These are phyloP conservation scores for Meliscaeva auricollis DNA, from an alignment of 2,888 invertebrate genomes.

Conservation along the genomic window DNA sequence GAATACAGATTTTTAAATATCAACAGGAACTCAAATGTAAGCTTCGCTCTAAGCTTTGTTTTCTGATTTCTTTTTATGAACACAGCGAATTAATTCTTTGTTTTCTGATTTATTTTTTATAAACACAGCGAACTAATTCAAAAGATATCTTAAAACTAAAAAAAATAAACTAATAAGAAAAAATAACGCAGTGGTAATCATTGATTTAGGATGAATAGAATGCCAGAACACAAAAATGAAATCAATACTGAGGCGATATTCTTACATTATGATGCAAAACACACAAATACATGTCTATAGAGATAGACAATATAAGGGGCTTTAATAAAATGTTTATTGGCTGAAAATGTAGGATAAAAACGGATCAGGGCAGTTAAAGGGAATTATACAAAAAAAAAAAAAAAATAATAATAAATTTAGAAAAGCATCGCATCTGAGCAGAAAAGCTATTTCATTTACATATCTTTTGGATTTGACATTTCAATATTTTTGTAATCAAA, in stretches of 20 bases:
- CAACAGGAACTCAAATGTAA: too few relatives aligned
- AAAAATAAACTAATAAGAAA: too few relatives aligned
- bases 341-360: conserved; percentile 63
- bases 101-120: too few relatives aligned
- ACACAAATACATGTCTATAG: neutral
- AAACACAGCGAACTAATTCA: too few relatives aligned
- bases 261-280: conserved; percentile 16
- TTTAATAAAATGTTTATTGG: conserved; percentile 49
- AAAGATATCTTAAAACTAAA: too few relatives aligned
- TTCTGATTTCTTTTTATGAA: too few relatives aligned
- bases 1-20: too few relatives aligned
- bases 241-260: conserved; percentile 57
- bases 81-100: too few relatives aligned
- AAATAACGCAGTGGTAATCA: neutral
- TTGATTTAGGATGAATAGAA: conserved; percentile 19
- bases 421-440: neutral
- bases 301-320: neutral
- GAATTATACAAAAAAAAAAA: neutral
- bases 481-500: neutral
- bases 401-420: conserved; percentile 15
- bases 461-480: neutral
- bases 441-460: neutral
- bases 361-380: conserved; percentile 46
- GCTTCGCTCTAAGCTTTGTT: too few relatives aligned
- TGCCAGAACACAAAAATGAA: conserved; percentile 16